phyloP scores from a whole-genome alignment of 2,797 vertebrate genomes.

The Sparidentex hasta region DNA sequence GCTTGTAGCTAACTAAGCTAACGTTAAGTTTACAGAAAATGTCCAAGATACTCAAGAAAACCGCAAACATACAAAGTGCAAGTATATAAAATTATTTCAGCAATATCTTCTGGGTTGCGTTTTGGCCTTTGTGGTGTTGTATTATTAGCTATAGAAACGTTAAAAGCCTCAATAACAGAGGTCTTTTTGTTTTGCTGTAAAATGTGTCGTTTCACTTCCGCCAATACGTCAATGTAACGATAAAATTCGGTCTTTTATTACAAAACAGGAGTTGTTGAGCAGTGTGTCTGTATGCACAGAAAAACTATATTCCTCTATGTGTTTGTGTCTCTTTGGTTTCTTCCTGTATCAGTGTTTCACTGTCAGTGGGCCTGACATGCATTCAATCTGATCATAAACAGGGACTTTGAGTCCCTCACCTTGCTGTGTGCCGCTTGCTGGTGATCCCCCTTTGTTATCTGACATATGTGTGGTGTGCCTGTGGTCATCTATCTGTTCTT shows the following conservation, averaged over 20 bases:
- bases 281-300: not conserved
- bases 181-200: not conserved
- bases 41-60: not conserved
- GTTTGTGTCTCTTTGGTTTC: not conserved
- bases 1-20: conserved; percentile 13
- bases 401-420: not conserved
- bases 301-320: not conserved
- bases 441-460: not conserved
- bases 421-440: not conserved
- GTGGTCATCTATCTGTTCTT: not conserved
- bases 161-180: not conserved
- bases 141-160: too few species aligned
- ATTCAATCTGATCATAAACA: not conserved
- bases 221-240: not conserved
- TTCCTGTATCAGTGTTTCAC: not conserved
- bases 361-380: not conserved
- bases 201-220: not conserved
- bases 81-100: not conserved
- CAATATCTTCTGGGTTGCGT: not conserved
- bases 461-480: not conserved
- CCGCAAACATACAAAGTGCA: not conserved
- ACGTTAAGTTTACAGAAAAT: not conserved
- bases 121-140: not conserved
- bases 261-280: too few species aligned
- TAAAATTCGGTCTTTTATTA: not conserved